phyloP scores from a whole-genome alignment of 2,888 invertebrate genomes.

The Pecten maximus region DNA sequence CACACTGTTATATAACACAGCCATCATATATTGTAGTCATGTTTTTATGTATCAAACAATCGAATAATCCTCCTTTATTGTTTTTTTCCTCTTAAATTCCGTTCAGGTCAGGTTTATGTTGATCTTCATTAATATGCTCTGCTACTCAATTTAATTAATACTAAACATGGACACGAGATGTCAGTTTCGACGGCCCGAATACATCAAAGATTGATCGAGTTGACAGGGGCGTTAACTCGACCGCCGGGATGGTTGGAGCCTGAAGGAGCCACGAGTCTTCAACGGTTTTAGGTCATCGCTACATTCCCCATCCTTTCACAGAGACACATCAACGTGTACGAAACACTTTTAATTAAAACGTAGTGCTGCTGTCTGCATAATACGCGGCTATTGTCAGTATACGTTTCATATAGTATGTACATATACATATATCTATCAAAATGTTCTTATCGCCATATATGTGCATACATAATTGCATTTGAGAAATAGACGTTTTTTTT shows the following conservation, averaged over 20 bases:
- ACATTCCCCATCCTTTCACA: too few species aligned
- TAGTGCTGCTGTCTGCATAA: too few species aligned
- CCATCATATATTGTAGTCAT: neutral
- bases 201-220: neutral
- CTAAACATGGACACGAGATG: neutral
- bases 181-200: neutral
- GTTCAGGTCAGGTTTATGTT: neutral
- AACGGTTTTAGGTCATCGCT: neutral
- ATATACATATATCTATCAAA: too few species aligned
- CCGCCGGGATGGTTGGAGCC: conserved; percentile 7
- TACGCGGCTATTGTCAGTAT: too few species aligned
- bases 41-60: neutral
- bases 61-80: neutral
- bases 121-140: neutral
- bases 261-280: neutral
- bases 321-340: too few species aligned
- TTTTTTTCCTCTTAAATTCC: neutral
- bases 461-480: too few species aligned
- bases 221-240: neutral
- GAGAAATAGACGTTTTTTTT: too few species aligned
- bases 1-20: too few species aligned
- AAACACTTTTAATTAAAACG: too few species aligned
- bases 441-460: too few species aligned
- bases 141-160: neutral
- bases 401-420: too few species aligned